These are phyloP conservation scores for Dicaeum eximium DNA, from an alignment of 2,113 vertebrate genomes.

Conservation along the genomic window DNA sequence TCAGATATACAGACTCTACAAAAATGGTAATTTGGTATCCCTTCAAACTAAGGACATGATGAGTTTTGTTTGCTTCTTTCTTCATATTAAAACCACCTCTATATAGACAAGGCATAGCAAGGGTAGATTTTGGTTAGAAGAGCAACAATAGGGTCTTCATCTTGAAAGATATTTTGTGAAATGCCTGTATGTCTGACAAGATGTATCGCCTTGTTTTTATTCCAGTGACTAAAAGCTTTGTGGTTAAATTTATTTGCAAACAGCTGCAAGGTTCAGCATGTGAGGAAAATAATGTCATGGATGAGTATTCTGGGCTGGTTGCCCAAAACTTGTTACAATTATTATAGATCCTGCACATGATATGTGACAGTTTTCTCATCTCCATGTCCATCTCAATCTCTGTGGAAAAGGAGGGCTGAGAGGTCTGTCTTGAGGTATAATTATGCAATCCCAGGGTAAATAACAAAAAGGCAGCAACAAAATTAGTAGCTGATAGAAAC, in stretches of 20 bases:
- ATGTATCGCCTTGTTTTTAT: background rate
- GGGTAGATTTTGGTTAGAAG: background rate
- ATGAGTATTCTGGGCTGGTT: background rate
- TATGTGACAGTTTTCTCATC: background rate
- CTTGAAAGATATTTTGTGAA: background rate
- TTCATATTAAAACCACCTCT: background rate
- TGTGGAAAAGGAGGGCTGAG: background rate
- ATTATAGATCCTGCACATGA: background rate
- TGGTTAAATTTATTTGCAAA: slow-evolving; percentile 24
- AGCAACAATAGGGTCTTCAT: background rate
- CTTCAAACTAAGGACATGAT: background rate
- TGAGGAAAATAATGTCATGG: background rate
- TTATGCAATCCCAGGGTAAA: background rate
- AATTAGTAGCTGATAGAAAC: background rate
- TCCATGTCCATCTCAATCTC: background rate
- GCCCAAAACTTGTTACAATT: background rate
- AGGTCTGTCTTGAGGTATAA: background rate
- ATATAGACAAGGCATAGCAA: background rate
- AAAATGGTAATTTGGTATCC: background rate
- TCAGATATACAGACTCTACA: background rate
- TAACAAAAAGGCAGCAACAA: background rate
- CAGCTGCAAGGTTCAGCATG: background rate
- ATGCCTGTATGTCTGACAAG: background rate
- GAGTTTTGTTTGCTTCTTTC: background rate
- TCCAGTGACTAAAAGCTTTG: background rate